phyloP scores from a whole-genome alignment of 53 echinoderm and acorn worm genomes.

The Temnopleurus reevesii region DNA sequence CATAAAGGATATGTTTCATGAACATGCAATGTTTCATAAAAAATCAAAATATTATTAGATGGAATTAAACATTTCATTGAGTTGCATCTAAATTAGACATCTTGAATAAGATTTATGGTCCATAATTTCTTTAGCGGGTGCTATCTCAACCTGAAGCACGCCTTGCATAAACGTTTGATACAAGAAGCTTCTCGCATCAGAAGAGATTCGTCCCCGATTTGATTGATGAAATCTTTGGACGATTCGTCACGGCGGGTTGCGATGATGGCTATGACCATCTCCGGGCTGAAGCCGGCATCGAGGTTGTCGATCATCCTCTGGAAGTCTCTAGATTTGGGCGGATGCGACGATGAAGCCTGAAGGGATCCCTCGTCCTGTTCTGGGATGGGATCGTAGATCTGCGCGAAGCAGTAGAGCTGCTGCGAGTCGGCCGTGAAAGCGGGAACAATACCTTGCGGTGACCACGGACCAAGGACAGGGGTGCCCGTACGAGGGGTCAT shows the following conservation, averaged over 20 bases:
- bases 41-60: not conserved
- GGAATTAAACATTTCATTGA: not conserved
- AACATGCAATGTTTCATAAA: not conserved
- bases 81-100: not conserved
- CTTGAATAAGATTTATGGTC: not conserved
- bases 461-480: not conserved
- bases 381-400: not conserved
- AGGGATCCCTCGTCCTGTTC: not conserved
- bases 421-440: slow-evolving; percentile 2
- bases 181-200: slow-evolving; percentile 40
- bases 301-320: not conserved
- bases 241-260: slow-evolving; percentile 13
- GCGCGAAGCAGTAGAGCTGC: slow-evolving; percentile 58
- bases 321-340: not conserved
- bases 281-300: slow-evolving; percentile 4
- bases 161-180: slow-evolving; percentile 14
- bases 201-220: slow-evolving; percentile 43
- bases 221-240: slow-evolving; percentile 49
- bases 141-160: slow-evolving; percentile 19
- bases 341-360: not conserved
- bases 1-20: not conserved
- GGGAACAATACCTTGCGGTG: not conserved
- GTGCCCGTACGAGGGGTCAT: not conserved
- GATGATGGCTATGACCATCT: slow-evolving; percentile 48
- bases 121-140: not conserved